Evolutionary conservation across 2,888 invertebrate species (phyloP).

Genomic region (Carcina quercana): DNA sequence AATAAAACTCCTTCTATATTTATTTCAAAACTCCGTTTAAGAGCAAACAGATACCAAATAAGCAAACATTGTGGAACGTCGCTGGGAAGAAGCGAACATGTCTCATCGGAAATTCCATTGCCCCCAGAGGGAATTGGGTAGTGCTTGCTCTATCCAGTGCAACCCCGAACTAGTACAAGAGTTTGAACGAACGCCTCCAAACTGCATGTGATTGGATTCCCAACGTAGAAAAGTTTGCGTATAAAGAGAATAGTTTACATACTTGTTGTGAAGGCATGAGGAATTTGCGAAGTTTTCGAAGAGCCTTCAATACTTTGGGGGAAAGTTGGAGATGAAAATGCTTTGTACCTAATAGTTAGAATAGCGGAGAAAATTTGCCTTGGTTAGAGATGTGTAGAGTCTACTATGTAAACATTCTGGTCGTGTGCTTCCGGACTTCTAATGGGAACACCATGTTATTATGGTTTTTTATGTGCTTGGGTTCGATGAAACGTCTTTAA

Average conservation of each 20-base stretch:
- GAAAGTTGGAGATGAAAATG: too few species aligned
- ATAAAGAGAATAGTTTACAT: slow-evolving; percentile 49
- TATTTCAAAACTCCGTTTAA: too few species aligned
- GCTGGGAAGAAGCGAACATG: slow-evolving; percentile 37
- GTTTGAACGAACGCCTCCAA: slow-evolving; percentile 30
- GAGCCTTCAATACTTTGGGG: background rate
- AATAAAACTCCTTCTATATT: too few species aligned
- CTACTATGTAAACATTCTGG: too few species aligned
- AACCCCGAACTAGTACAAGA: slow-evolving; percentile 37
- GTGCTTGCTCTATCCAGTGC: slow-evolving; percentile 35
- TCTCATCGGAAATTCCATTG: slow-evolving; percentile 65
- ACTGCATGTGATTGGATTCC: slow-evolving; percentile 56
- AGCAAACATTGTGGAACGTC: slow-evolving; percentile 25
- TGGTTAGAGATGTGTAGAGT: too few species aligned
- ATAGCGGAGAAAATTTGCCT: too few species aligned
- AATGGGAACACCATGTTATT: too few species aligned
- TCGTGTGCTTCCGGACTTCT: too few species aligned
- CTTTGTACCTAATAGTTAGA: too few species aligned
- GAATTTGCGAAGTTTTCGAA: slow-evolving; percentile 11
- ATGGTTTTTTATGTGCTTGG: too few species aligned
- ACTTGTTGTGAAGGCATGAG: slow-evolving; percentile 21
- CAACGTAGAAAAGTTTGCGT: slow-evolving; percentile 49
- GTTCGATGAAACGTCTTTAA: too few species aligned
- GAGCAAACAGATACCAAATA: slow-evolving; percentile 30
- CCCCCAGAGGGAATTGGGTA: slow-evolving; percentile 60